These are phyloP conservation scores for Tenebrosternarchus preto DNA, from an alignment of 2,113 vertebrate species.

Conservation along the genomic window DNA sequence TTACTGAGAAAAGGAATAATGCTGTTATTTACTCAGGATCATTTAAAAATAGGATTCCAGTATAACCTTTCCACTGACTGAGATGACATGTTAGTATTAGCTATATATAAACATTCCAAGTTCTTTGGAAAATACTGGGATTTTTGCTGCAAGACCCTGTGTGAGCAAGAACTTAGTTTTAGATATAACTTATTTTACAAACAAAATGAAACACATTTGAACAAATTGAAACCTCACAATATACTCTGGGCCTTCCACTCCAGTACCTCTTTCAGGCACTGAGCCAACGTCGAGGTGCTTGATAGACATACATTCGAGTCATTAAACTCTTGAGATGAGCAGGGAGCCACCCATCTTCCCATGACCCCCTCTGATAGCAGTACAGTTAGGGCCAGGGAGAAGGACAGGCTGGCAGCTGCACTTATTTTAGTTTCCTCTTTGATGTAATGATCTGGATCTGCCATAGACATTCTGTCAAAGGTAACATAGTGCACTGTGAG, in stretches of 20 bases:
- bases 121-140: background rate
- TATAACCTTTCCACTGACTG: background rate
- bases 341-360: slow-evolving; percentile 60
- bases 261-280: background rate
- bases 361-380: slow-evolving; percentile 44
- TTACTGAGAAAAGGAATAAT: too few relatives aligned
- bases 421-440: slow-evolving; percentile 69
- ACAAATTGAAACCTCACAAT: background rate
- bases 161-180: too few relatives aligned
- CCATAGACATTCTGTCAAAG: slow-evolving; percentile 37
- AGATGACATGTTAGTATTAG: background rate
- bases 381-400: slow-evolving; percentile 23
- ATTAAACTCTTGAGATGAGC: slow-evolving; percentile 34
- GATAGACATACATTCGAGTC: slow-evolving; percentile 55
- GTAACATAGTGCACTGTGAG: background rate
- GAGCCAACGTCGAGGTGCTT: slow-evolving; percentile 57
- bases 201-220: too few relatives aligned
- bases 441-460: slow-evolving; percentile 59
- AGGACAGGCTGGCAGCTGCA: slow-evolving; percentile 69
- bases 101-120: too few relatives aligned
- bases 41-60: background rate
- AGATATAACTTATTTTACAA: background rate
- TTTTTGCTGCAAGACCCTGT: background rate
- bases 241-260: background rate
- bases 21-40: too few relatives aligned